Base-by-base conservation (phyloP, 2,797 vertebrate genomes). In the Setipinna tenuifilis region DNA sequence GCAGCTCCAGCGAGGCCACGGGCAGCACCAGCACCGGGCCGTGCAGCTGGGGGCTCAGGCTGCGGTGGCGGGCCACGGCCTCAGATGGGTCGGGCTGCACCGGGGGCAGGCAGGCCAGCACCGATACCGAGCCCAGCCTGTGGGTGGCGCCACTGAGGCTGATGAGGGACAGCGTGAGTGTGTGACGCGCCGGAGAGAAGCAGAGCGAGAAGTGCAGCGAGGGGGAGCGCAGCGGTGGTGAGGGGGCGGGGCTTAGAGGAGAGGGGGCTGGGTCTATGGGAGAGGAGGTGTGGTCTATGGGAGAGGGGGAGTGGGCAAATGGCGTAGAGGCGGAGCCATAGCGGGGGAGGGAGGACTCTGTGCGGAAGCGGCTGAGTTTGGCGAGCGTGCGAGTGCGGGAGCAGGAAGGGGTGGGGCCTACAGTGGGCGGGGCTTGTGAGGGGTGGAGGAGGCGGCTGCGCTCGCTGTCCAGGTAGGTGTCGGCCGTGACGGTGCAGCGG, bases 201-300 rank as follows among this genome's bases (percentile, higher is more conserved):
- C 91, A 93, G 87, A 95, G 85, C 6, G 92, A 94, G 86, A 96
- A 96, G 87, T 94, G 92, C 86, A 96, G 93, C 75, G 89, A 90
- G 85, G 83, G 85, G 84, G 7, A 65, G 86, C 85, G 48, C 50
- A 87, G 84, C 48, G 87, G 2, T 9, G n/a, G 23, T 0, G 6
- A 9, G n/a, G 61, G 21, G 61, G 19, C 3, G 10, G 57, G 1
- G 16, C n/a, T n/a, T n/a, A n/a, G n/a, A n/a, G n/a, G n/a, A n/a
- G 14, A 17, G 16, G 1, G 57, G 58, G 58, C 58, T 12, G 2
- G 61, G 61, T 7, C 23, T 2, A 23, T 12, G 62, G 23, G 5
- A 10, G 62, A 28, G 23, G 23, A 50, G 58, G 58, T 16, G 61
- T 21, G 61, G 61, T 7, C 23, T 2, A 23, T 12, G 62, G 23